Base-by-base conservation (phyloP, 1,140 invertebrate species). In the Bombus cullumanus region DNA sequence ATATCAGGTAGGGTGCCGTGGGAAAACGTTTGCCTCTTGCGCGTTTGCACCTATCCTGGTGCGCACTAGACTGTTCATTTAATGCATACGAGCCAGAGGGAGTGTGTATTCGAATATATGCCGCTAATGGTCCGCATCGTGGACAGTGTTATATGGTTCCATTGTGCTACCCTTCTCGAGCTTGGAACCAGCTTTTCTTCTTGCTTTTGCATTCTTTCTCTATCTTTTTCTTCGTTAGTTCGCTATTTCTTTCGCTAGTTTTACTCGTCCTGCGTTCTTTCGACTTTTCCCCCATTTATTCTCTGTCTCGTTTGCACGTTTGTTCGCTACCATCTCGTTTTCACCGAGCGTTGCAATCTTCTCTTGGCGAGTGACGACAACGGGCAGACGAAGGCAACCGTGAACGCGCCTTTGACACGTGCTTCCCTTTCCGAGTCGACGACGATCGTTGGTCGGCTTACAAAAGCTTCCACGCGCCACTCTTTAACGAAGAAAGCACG, bases 11-110 rank as follows among this genome's bases (percentile, higher is more conserved):
- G 53, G 81, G 72, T 43, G 59, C 72, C 43, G 71, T 77, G 74
- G 81, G 74, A 78, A 69, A 83, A 78, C 81, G 81, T 83, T 83
- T 78, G 81, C 81, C 81, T 78, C 64, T 83, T 77, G 62, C n/a
- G 34, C 81, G 64, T 83, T 83, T 83, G 69, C 81, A 83, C 81
- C 74, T 83, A 77, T 2, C 43, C 37, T 22, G 25, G 3, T 5
- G 39, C 43, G 34, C 37, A 9, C 37, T 39, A 69, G 62, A 68
- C 73, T 77, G 74, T 78, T 83, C 81, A 59, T 83, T 83, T 83
- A 83, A 83, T 78, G 74, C 74, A 69, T 78, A 74, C 57, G 47
- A 31, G 69, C 37, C 66, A 25, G 22, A 22, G 69, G 25, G 39
- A 43, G 31, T 1, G 57, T 41, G 71, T 43, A 31, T 64, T 77